Evolutionary conservation across 2,888 invertebrate genomes (phyloP).

Genomic region (Fabriciana adippe): DNA sequence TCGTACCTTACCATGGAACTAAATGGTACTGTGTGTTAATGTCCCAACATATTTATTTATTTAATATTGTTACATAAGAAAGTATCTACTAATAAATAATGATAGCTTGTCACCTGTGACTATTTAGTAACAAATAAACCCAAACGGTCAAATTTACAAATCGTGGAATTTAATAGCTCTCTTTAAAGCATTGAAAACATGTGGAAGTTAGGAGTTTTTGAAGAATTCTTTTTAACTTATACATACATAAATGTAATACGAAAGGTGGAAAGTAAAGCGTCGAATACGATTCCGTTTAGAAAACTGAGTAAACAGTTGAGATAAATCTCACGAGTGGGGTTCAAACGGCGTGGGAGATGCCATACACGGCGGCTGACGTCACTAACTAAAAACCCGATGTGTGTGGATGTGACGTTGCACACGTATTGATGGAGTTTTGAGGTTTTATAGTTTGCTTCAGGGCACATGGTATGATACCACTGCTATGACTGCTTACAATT

Average conservation of each 20-base stretch:
- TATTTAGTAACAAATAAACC: too few relatives aligned
- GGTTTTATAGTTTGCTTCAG: neutral
- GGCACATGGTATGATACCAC: neutral
- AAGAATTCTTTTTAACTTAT: neutral
- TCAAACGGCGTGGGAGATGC: slow-evolving; percentile 54
- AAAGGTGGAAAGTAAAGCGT: slow-evolving; percentile 39
- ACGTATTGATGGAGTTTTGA: slow-evolving; percentile 12
- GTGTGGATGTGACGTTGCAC: slow-evolving; percentile 37
- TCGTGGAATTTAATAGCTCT: neutral
- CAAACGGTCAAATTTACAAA: too few relatives aligned
- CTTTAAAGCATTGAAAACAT: slow-evolving; percentile 1
- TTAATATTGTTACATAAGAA: too few relatives aligned
- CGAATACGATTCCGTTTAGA: slow-evolving; percentile 42
- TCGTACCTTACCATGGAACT: too few relatives aligned
- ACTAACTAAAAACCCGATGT: slow-evolving; percentile 38
- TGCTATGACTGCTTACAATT: neutral
- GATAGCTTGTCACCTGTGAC: too few relatives aligned
- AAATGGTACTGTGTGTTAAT: too few relatives aligned
- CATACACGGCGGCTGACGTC: slow-evolving; percentile 60
- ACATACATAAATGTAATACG: neutral
- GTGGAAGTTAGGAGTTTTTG: neutral
- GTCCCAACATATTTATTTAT: too few relatives aligned
- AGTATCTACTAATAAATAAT: too few relatives aligned
- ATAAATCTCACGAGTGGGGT: slow-evolving; percentile 39
- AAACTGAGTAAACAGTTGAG: slow-evolving; percentile 46